Percentiles rank a stretch among this genome's conserved stretches.
These are phyloP conservation scores for Camponotus floridanus DNA, from an alignment of 1,140 invertebrate genomes.

Conservation along the genomic window DNA sequence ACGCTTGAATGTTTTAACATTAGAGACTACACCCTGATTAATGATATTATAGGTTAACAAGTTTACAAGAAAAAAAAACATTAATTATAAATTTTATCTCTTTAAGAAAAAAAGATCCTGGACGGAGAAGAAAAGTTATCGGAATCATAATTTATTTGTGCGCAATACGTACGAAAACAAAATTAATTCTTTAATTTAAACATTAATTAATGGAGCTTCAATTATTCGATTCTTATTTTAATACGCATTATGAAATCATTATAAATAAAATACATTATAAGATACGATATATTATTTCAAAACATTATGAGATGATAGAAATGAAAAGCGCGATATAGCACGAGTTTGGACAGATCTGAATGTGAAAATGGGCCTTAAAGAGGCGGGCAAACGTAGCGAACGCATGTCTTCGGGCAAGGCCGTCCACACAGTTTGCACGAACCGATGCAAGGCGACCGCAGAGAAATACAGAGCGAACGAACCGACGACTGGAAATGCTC, in stretches of 20 bases:
- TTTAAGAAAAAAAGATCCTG: not conserved
- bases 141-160: not conserved
- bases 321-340: not conserved
- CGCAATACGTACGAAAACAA: not conserved
- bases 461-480: constrained; percentile 28
- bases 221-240: not conserved
- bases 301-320: constrained; percentile 13
- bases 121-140: not conserved
- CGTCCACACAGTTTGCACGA: constrained; percentile 42
- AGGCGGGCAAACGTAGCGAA: not conserved
- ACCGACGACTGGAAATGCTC: constrained; percentile 39
- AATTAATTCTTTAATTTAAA: constrained; percentile 1
- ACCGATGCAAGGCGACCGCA: constrained; percentile 10
- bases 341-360: not conserved
- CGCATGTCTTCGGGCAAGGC: constrained; percentile 35
- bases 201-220: not conserved
- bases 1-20: not conserved
- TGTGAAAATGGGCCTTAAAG: not conserved
- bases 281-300: constrained; percentile 1
- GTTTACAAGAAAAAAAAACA: not conserved
- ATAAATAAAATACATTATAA: constrained; percentile 32
- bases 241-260: not conserved
- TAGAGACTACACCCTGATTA: not conserved
- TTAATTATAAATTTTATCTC: not conserved
- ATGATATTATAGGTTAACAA: not conserved